Percentiles rank a stretch among this genome's conserved stretches.
Evolutionary conservation across 2,113 vertebrate genomes (phyloP).

Genomic region (Phalacrocorax aristotelis): DNA sequence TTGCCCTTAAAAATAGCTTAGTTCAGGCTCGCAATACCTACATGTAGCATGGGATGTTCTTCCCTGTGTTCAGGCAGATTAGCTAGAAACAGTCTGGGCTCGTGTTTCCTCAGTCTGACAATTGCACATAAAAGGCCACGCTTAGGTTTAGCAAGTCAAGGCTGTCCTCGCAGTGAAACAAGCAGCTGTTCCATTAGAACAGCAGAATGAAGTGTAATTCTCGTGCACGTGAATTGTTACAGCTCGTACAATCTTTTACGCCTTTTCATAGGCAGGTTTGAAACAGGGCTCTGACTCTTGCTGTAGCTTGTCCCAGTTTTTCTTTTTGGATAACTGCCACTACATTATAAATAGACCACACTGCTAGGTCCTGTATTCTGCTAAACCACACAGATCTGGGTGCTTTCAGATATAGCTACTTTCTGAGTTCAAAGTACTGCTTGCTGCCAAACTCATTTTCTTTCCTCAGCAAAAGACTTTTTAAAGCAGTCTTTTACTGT

Average conservation of each 20-base stretch:
- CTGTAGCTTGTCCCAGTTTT: constrained; percentile 25
- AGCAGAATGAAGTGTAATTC: neutral
- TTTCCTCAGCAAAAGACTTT: neutral
- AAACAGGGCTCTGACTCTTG: neutral
- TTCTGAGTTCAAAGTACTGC: neutral
- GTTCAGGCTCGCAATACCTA: neutral
- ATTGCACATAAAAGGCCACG: neutral
- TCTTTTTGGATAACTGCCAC: neutral
- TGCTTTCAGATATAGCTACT: neutral
- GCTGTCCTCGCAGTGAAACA: neutral
- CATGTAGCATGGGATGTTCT: neutral
- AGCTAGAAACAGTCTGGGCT: neutral
- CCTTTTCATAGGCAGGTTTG: neutral
- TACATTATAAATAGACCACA: neutral
- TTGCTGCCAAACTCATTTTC: constrained; percentile 10
- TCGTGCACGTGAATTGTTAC: neutral
- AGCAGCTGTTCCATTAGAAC: neutral
- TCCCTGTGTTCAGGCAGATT: neutral
- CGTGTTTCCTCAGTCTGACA: neutral
- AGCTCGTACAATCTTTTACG: neutral
- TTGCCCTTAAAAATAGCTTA: neutral
- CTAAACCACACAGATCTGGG: neutral
- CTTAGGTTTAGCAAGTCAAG: neutral
- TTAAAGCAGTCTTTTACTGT: neutral
- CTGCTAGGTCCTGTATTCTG: neutral